phyloP scores from a whole-genome alignment of 2,797 vertebrate genomes.

The Spinus olivaceus region DNA sequence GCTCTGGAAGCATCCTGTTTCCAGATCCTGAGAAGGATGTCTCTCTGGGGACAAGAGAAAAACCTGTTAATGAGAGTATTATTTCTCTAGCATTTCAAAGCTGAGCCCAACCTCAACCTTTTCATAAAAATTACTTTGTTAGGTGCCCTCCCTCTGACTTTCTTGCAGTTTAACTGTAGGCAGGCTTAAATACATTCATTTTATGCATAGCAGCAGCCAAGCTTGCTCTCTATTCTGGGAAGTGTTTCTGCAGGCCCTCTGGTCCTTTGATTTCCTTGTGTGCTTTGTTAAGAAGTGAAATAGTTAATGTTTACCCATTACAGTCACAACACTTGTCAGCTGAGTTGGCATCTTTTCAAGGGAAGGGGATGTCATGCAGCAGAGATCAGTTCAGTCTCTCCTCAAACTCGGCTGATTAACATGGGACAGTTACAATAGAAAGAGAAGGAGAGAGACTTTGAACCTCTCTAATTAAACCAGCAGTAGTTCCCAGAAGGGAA shows the following conservation, averaged over 20 bases:
- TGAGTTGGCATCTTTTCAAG: neutral
- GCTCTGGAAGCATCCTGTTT: neutral
- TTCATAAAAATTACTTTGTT: neutral
- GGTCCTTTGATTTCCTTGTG: neutral
- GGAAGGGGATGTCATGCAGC: neutral
- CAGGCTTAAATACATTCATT: neutral
- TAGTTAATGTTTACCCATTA: neutral
- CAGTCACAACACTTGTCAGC: neutral
- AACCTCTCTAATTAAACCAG: constrained; percentile 32
- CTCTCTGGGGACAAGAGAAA: neutral
- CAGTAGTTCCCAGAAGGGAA: neutral
- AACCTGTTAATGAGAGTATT: neutral
- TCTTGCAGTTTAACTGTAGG: neutral
- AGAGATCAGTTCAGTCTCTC: neutral
- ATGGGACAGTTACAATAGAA: neutral
- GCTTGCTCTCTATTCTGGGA: neutral
- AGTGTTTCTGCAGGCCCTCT: neutral
- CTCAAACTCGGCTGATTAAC: neutral
- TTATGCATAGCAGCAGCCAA: neutral
- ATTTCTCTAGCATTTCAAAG: neutral
- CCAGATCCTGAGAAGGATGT: neutral
- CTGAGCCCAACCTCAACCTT: neutral
- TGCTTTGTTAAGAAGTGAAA: neutral
- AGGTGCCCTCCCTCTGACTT: neutral
- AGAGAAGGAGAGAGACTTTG: neutral